Percentiles rank a stretch among this genome's conserved stretches.
Conservation (phyloP, 2,888 invertebrate genomes). For the Cryptocephalus moraei region DNA sequence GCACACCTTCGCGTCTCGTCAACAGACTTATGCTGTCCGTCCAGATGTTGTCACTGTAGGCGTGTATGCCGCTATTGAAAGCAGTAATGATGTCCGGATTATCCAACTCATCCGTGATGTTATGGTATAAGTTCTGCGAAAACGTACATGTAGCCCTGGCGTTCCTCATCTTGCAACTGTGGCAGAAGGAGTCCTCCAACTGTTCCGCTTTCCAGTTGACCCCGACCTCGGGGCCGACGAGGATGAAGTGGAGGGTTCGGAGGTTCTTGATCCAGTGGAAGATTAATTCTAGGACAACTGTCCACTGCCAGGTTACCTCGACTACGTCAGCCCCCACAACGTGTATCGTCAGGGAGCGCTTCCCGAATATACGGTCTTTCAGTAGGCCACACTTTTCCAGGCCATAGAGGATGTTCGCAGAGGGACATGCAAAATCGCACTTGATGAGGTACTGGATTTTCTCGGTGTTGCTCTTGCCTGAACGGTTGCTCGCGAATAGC, state of each 20-base stretch:
- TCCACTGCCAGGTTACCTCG: conserved; percentile 22
- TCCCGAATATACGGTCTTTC: conserved; percentile 8
- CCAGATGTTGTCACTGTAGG: conserved; percentile 26
- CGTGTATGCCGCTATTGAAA: conserved; percentile 32
- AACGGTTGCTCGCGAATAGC: conserved; percentile 7
- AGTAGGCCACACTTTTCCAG: conserved; percentile 15
- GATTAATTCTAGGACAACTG: conserved; percentile 18
- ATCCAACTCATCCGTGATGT: conserved; percentile 15
- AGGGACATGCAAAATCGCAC: conserved; percentile 10
- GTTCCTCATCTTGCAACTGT: conserved; percentile 14
- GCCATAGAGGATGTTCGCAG: conserved; percentile 19
- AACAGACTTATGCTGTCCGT: conserved; percentile 20
- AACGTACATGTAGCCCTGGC: conserved; percentile 10
- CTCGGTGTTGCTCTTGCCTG: not conserved
- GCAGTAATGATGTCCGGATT: conserved; percentile 28
- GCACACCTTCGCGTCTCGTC: conserved; percentile 14
- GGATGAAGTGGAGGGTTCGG: conserved; percentile 16
- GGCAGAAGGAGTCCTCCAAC: conserved; percentile 10
- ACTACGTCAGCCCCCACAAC: conserved; percentile 25
- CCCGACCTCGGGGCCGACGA: conserved; percentile 26
- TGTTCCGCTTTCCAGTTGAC: conserved; percentile 2
- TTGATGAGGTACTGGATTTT: conserved; percentile 9
- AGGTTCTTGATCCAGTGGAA: conserved; percentile 24
- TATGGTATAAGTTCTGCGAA: conserved; percentile 21
- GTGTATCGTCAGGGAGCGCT: conserved; percentile 20